Conservation (phyloP, 2,888 invertebrate genomes). For the Meghimatium bilineatum region DNA sequence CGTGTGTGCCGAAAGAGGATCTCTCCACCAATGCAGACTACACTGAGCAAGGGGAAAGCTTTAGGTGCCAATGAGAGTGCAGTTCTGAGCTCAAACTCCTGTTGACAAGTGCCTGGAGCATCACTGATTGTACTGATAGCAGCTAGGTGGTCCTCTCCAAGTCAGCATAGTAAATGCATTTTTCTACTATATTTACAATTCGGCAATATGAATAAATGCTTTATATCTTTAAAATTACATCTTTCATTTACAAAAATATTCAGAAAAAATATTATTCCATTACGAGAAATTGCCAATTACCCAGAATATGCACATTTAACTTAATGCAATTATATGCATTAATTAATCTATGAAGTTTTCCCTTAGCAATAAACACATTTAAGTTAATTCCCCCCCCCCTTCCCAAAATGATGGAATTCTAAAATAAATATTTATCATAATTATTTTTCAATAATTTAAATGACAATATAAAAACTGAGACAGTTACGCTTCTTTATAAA, state of each 20-base stretch:
- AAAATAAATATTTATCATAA: neutral
- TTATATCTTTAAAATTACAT: neutral
- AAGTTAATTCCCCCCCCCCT: too few species aligned
- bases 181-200: slow-evolving; percentile 15
- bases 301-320: neutral
- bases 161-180: slow-evolving; percentile 22
- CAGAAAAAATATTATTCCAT: neutral
- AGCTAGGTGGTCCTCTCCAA: slow-evolving; percentile 4
- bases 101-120: slow-evolving; percentile 15
- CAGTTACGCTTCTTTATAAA: neutral
- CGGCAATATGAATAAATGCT: neutral
- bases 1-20: slow-evolving; percentile 10
- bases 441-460: neutral
- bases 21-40: slow-evolving; percentile 22
- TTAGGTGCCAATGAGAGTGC: slow-evolving; percentile 26
- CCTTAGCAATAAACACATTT: too few species aligned
- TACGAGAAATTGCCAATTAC: neutral
- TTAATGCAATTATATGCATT: neutral
- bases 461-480: neutral
- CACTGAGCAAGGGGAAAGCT: slow-evolving; percentile 22
- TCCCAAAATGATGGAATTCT: neutral
- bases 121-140: neutral
- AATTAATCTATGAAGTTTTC: neutral
- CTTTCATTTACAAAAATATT: too few species aligned
- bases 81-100: slow-evolving; percentile 18